Evolutionary conservation across 2,113 vertebrate species (phyloP).

Genomic region (Alaudala cheleensis): DNA sequence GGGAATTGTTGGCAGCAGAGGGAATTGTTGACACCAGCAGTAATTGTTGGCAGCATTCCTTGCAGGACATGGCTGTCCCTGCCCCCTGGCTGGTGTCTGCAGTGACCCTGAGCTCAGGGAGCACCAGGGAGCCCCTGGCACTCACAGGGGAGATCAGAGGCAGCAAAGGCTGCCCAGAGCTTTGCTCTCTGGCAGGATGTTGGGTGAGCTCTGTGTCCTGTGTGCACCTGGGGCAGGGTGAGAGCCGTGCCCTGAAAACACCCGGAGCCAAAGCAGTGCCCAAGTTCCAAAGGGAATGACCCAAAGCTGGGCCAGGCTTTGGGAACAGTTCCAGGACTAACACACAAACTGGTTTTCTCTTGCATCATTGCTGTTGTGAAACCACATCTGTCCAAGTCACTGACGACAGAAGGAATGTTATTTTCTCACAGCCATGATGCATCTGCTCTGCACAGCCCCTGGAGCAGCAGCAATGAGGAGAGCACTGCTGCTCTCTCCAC

Average conservation of each 20-base stretch:
- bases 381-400: not conserved
- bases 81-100: not conserved
- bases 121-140: not conserved
- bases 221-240: accelerated
- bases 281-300: not conserved
- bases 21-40: not conserved
- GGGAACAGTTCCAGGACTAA: not conserved
- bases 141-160: not conserved
- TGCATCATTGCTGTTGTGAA: not conserved
- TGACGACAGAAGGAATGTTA: not conserved
- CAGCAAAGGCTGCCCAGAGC: not conserved
- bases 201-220: not conserved
- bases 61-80: accelerated
- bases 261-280: not conserved
- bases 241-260: accelerated
- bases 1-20: accelerated
- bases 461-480: not conserved
- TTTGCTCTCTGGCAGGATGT: not conserved
- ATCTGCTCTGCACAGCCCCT: not conserved
- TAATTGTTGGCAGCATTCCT: accelerated
- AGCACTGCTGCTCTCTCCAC: not conserved
- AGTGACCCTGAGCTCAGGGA: accelerated
- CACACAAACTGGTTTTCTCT: not conserved
- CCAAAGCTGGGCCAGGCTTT: not conserved
- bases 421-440: not conserved